Percentiles rank a stretch among this genome's conserved stretches.
phyloP scores from a whole-genome alignment of 2,888 invertebrate genomes.

The Dichetophora obliterata region DNA sequence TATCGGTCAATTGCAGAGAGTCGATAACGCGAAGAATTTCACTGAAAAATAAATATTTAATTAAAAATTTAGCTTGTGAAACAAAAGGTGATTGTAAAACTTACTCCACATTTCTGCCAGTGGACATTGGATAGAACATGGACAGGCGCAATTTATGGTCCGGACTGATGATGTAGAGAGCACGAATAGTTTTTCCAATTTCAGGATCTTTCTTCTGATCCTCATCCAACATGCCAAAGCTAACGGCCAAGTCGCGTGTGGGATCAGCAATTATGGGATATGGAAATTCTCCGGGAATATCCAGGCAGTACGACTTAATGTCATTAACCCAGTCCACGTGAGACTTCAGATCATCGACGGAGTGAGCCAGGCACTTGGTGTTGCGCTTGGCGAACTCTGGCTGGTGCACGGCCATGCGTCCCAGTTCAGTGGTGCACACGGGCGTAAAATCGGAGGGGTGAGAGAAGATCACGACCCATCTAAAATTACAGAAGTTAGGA shows the following conservation, averaged over 20 bases:
- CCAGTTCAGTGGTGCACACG: conserved; percentile 90
- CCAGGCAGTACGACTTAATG: conserved; percentile 78
- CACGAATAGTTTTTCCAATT: conserved; percentile 79
- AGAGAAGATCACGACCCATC: conserved; percentile 90
- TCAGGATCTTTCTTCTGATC: conserved; percentile 77
- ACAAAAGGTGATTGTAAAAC: conserved; percentile 59
- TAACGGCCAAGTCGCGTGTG: conserved; percentile 77
- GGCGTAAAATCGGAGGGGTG: conserved; percentile 93
- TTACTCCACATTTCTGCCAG: conserved; percentile 88
- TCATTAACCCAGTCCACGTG: conserved; percentile 85
- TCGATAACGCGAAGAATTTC: conserved; percentile 88
- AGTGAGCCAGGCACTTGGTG: conserved; percentile 84
- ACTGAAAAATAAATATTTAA: conserved; percentile 70
- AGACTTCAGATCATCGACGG: conserved; percentile 80
- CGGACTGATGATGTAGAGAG: conserved; percentile 86
- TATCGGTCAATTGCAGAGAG: conserved; percentile 83
- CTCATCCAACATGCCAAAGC: conserved; percentile 85
- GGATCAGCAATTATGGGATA: conserved; percentile 88
- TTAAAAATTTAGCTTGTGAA: not conserved
- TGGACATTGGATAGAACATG: conserved; percentile 87
- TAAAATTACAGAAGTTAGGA: conserved; percentile 61
- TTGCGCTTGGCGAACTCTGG: conserved; percentile 79
- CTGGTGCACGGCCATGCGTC: conserved; percentile 78
- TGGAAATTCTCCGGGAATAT: conserved; percentile 80
- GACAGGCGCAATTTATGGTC: conserved; percentile 79